Conservation (phyloP, 2,888 invertebrate genomes). For the Psylliodes chrysocephalus region DNA sequence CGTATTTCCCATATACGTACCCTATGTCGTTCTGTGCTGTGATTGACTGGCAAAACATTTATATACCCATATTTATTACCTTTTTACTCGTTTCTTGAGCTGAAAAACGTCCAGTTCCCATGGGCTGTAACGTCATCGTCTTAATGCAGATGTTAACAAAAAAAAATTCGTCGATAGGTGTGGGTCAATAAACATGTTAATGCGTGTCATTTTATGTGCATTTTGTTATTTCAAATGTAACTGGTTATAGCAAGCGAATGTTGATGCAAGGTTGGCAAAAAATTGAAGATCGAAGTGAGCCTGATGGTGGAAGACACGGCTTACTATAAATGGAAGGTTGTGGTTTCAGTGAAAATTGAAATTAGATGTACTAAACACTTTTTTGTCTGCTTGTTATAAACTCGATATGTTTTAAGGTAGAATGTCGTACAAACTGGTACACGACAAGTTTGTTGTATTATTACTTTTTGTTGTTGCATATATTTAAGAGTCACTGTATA, state of each 20-base stretch:
- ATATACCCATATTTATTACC: neutral
- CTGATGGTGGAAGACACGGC: neutral
- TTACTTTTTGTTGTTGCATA: too few species aligned
- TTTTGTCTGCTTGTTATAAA: too few species aligned
- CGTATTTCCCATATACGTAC: conserved; percentile 38
- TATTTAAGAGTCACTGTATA: too few species aligned
- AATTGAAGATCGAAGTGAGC: neutral
- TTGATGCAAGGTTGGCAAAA: conserved; percentile 2
- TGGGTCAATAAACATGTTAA: conserved; percentile 35
- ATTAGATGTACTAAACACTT: conserved; percentile 24
- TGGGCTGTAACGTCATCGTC: neutral
- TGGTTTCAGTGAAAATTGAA: conserved; percentile 9
- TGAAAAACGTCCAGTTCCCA: conserved; percentile 18
- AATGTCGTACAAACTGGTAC: too few species aligned
- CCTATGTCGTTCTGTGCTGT: conserved; percentile 34
- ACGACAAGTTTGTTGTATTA: too few species aligned
- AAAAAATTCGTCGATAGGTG: conserved; percentile 23
- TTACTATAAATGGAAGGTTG: conserved; percentile 1
- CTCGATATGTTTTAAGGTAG: too few species aligned
- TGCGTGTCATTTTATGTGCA: conserved; percentile 28
- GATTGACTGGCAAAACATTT: neutral
- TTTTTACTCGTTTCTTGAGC: neutral
- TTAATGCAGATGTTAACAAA: conserved; percentile 20
- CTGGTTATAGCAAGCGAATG: conserved; percentile 1
- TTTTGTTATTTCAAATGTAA: conserved; percentile 24